Conservation (phyloP, 2,113 vertebrate genomes). For the Sterrhoptilus dennistouni region DNA sequence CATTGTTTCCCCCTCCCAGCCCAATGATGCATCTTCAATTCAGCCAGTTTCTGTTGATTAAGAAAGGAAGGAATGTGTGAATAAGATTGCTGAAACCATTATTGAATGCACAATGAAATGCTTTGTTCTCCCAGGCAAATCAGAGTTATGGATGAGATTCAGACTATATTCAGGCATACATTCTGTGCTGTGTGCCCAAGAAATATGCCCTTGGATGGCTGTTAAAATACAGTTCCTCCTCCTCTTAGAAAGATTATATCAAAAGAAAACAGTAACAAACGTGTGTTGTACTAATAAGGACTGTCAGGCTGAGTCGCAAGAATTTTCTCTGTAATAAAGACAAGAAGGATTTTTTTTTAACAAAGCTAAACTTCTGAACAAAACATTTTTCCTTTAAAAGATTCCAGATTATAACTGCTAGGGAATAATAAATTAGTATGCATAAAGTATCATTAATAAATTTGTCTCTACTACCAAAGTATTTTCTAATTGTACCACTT, state of each 20-base stretch:
- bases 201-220: constrained; percentile 36
- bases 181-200: not conserved
- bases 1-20: not conserved
- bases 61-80: constrained; percentile 59
- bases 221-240: not conserved
- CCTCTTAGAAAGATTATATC: constrained; percentile 19
- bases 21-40: not conserved
- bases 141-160: constrained; percentile 12
- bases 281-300: not conserved
- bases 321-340: not conserved
- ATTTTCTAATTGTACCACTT: not conserved
- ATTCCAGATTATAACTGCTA: not conserved
- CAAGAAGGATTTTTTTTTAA: not conserved
- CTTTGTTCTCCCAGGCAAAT: constrained; percentile 62
- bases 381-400: not conserved
- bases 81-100: constrained; percentile 42
- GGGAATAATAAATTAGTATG: not conserved
- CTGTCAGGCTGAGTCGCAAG: not conserved
- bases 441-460: not conserved
- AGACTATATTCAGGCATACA: constrained; percentile 11
- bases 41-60: constrained; percentile 35
- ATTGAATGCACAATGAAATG: constrained; percentile 52
- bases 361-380: not conserved
- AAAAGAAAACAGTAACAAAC: constrained; percentile 33
- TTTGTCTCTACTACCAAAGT: not conserved